These are phyloP conservation scores for Ovis canadensis DNA, from an alignment of 2,113 vertebrate genomes.

Conservation along the genomic window DNA sequence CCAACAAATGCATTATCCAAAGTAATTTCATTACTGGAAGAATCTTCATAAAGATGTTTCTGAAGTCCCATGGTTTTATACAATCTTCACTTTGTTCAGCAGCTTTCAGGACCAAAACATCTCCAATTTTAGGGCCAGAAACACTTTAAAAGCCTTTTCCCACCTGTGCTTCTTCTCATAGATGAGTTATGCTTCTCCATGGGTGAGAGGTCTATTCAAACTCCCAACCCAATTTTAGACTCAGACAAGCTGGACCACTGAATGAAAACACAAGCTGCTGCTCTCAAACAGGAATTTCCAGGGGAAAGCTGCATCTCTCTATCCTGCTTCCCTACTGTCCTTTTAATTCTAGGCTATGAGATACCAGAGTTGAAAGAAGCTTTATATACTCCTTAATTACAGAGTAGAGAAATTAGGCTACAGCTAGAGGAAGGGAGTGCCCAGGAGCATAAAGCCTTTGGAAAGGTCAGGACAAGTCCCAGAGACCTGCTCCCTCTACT, in stretches of 20 bases:
- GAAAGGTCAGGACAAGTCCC: not conserved
- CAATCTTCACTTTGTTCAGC: not conserved
- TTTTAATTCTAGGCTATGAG: not conserved
- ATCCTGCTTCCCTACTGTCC: rapidly evolving
- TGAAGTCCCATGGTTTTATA: conserved; percentile 29
- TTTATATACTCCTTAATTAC: not conserved
- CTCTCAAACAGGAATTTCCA: not conserved
- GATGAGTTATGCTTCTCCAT: not conserved
- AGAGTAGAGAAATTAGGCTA: not conserved
- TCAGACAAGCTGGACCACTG: not conserved
- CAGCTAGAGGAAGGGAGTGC: not conserved
- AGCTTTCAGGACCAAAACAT: not conserved
- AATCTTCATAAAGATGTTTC: conserved; percentile 52
- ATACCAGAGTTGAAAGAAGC: not conserved
- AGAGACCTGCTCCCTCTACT: not conserved
- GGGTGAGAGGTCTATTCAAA: not conserved
- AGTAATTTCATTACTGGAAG: conserved; percentile 64
- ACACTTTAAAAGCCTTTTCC: not conserved
- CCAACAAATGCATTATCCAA: conserved; percentile 53
- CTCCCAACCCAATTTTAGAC: not conserved
- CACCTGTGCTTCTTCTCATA: not conserved
- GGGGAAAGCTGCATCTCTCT: not conserved
- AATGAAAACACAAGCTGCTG: not conserved
- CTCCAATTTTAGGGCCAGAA: not conserved
- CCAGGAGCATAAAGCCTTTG: not conserved